Base-by-base conservation (phyloP, 2,113 vertebrate genomes). In the Caranx melampygus region DNA sequence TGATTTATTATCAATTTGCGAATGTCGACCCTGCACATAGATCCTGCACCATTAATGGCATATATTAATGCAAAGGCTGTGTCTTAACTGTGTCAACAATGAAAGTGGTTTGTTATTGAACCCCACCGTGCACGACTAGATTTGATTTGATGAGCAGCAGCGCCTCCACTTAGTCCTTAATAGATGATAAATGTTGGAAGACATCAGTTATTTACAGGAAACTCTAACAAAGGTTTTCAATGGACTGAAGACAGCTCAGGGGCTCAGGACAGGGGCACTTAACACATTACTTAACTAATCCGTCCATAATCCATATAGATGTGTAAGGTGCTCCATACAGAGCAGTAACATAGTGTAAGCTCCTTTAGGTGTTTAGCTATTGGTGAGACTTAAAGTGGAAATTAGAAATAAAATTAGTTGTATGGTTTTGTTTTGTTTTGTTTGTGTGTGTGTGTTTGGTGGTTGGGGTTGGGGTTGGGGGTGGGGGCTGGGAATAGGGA, bases 91-190 rank as follows among this genome's bases (percentile, higher is more conserved):
- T 75, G 58, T 72, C 31, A 77, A 60, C 21, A 68, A 33, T 54
- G 12, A 11, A 51, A 44, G 21, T 40, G 20, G 40, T 69, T 81
- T 80, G 31, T 59, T 15, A 31, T 3, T 47, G 31, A 14, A 61
- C 8, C 15, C 15, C 37, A 21, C 8, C 60, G 44, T 3, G 62
- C 44, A 59, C 49, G 20, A 63, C 33, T 21, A 1, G 14, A 26
- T 16, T 33, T 59, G 35, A 66, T 73, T 11, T 42, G 3, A 42
- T 42, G 21, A 9, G 7, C 33, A 64, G 51, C 59, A 67, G 57
- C 37, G 42, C 75, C 65, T 76, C 68, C 68, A 67, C 31, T 75
- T 61, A 40, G 12, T 40, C 44, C 8, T 44, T 51, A 58, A 42
- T 34, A 51, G 16, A 20, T 51, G 49, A 20, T 45, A 45, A 49